A percentile compares a stretch with the other conserved stretches of the same genome.
phyloP scores from a whole-genome alignment of 2,797 vertebrate genomes.

The Cynopterus sphinx region DNA sequence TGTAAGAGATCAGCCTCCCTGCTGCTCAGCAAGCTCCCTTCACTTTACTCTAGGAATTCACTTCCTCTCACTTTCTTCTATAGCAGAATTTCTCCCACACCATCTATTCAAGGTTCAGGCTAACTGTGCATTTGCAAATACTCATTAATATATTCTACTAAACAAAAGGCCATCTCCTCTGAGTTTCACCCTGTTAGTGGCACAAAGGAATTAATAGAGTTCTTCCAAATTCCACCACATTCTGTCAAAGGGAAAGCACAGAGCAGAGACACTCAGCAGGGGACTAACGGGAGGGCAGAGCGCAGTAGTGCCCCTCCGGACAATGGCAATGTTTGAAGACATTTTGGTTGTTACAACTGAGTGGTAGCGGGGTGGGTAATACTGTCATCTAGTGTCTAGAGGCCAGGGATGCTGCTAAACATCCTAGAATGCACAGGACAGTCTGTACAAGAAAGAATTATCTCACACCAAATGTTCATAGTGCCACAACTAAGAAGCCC shows the following conservation, averaged over 20 bases:
- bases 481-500: neutral
- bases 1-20: neutral
- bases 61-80: neutral
- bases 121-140: neutral
- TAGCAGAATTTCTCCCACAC: neutral
- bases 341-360: neutral
- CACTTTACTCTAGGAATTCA: neutral
- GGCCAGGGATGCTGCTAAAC: neutral
- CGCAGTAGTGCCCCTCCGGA: neutral
- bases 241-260: neutral
- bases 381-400: neutral
- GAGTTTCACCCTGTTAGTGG: neutral
- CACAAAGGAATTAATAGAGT: neutral
- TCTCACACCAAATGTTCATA: neutral
- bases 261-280: neutral
- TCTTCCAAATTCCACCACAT: neutral
- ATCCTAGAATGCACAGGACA: neutral
- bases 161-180: neutral
- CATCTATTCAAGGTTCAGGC: neutral
- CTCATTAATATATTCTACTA: neutral
- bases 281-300: fast-evolving
- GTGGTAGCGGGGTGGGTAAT: neutral
- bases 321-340: neutral
- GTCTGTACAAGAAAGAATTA: neutral
- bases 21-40: neutral